These are phyloP conservation scores for Hippocampus barbouri DNA, from an alignment of 2,113 vertebrate species.

Conservation along the genomic window DNA sequence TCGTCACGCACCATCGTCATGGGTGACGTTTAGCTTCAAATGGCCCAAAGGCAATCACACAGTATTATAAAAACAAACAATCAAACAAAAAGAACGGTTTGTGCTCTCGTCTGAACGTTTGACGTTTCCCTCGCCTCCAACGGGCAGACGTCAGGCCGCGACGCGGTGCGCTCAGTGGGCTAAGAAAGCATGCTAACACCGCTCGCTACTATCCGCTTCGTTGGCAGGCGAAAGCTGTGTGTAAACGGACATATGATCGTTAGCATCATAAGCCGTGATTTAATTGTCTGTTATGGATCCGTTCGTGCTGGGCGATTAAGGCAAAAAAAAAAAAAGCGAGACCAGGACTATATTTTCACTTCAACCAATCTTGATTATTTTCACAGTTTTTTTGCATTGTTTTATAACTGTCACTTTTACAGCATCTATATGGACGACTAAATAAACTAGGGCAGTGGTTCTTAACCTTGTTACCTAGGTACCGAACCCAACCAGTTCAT, in stretches of 20 bases:
- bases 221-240: conserved; percentile 52
- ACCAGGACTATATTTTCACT: no score
- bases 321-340: no score
- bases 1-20: neutral
- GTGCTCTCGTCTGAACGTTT: neutral
- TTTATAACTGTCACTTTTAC: no score
- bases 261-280: no score
- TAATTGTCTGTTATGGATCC: no score
- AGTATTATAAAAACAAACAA: neutral
- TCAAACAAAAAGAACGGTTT: neutral
- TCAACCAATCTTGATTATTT: no score
- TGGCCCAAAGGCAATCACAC: neutral
- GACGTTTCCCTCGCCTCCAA: neutral
- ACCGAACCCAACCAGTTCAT: no score
- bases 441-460: no score
- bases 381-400: no score
- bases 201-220: conserved; percentile 64
- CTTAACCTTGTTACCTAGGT: no score
- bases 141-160: conserved; percentile 13
- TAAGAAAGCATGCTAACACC: conserved; percentile 67
- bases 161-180: conserved; percentile 29
- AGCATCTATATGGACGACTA: no score
- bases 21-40: neutral
- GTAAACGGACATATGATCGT: neutral
- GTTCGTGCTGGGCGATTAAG: no score